These are phyloP conservation scores for Zele albiditarsus DNA, from an alignment of 2,888 invertebrate species.

Conservation along the genomic window DNA sequence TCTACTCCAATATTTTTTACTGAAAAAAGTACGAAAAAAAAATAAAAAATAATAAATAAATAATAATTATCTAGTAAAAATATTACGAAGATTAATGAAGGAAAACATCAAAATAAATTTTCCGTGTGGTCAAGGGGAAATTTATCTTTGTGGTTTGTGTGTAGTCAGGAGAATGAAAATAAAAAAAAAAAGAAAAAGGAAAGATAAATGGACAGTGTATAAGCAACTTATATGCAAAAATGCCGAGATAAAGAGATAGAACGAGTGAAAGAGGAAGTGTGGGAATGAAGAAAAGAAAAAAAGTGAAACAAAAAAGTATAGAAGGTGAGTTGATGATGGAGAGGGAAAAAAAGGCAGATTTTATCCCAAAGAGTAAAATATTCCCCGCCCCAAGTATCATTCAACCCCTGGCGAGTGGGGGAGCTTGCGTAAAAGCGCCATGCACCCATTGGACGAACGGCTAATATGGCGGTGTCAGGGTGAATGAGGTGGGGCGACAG, in stretches of 20 bases:
- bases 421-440: constrained; percentile 69
- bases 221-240: constrained; percentile 34
- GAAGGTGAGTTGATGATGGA: constrained; percentile 41
- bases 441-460: constrained; percentile 73
- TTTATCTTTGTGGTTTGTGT: constrained; percentile 26
- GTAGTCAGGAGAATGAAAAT: constrained; percentile 21
- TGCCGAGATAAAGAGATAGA: constrained; percentile 12
- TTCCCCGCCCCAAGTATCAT: constrained; percentile 71
- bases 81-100: constrained; percentile 20
- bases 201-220: constrained; percentile 32
- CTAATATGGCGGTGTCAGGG: constrained; percentile 71
- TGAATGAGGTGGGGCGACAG: constrained; percentile 61
- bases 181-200: constrained; percentile 17
- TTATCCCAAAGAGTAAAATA: constrained; percentile 69
- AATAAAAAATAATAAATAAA: too few relatives aligned
- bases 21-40: too few relatives aligned
- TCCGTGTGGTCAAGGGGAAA: constrained; percentile 38
- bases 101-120: constrained; percentile 23
- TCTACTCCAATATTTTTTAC: too few relatives aligned
- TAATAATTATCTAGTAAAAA: not conserved
- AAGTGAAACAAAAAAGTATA: constrained; percentile 32
- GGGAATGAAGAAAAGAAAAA: not conserved
- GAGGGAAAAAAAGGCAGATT: constrained; percentile 60
- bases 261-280: constrained; percentile 32
- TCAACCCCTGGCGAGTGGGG: constrained; percentile 65